Conservation (phyloP, 2,888 invertebrate species). For the Vesta saturnalis region DNA sequence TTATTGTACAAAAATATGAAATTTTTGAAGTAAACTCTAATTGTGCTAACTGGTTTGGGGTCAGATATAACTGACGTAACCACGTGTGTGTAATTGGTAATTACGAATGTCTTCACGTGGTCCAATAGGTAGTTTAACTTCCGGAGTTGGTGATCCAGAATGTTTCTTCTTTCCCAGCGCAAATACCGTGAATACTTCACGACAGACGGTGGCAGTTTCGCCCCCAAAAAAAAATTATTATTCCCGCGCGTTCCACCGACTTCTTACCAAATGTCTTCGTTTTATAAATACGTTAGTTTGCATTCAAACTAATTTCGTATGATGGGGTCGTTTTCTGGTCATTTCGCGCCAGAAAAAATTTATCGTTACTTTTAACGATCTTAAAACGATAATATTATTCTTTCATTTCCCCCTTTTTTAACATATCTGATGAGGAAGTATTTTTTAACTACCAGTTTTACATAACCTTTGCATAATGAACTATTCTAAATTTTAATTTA, state of each 20-base stretch:
- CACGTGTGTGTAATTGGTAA: conserved; percentile 34
- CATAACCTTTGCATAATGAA: too few species aligned
- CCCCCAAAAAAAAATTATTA: conserved; percentile 20
- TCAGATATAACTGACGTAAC: conserved; percentile 24
- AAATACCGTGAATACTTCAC: conserved; percentile 34
- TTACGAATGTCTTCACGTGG: conserved; percentile 34
- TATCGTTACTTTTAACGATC: not conserved
- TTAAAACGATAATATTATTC: too few species aligned
- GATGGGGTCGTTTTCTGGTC: not conserved
- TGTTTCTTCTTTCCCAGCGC: conserved; percentile 33
- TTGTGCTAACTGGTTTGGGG: conserved; percentile 25
- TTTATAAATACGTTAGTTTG: conserved; percentile 25
- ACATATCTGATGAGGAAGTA: not conserved
- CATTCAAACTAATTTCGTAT: not conserved
- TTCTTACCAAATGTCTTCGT: conserved; percentile 28
- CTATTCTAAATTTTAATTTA: too few species aligned
- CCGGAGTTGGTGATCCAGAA: conserved; percentile 24
- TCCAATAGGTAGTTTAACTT: conserved; percentile 27
- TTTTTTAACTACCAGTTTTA: not conserved
- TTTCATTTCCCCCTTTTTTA: not conserved
- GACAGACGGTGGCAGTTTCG: conserved; percentile 37
- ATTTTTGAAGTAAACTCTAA: conserved; percentile 20
- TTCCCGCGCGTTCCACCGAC: conserved; percentile 34
- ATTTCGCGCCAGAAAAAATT: not conserved
- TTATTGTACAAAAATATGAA: conserved; percentile 3